Evolutionary conservation across 2,888 invertebrate species (phyloP).

Genomic region (Mimas tiliae): DNA sequence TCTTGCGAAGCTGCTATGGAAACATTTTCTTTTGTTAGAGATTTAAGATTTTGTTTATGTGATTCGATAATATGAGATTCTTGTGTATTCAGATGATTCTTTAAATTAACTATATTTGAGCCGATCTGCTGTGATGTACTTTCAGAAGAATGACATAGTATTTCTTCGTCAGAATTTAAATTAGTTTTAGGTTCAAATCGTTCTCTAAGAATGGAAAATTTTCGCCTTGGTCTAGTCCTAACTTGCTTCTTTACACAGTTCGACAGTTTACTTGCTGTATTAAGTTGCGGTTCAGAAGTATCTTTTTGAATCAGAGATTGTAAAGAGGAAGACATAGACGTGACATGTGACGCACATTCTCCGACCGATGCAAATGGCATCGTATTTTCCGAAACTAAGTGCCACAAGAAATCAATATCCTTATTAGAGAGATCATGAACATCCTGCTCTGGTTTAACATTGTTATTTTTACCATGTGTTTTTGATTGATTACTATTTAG

Average conservation of each 20-base stretch:
- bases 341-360: constrained; percentile 66
- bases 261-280: constrained; percentile 59
- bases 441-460: constrained; percentile 57
- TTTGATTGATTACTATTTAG: constrained; percentile 50
- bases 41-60: constrained; percentile 19
- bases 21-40: constrained; percentile 18
- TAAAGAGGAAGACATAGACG: constrained; percentile 71
- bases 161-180: constrained; percentile 76
- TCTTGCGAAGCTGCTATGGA: constrained; percentile 32
- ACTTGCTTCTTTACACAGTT: constrained; percentile 66
- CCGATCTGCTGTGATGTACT: constrained; percentile 57
- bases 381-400: constrained; percentile 73
- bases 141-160: constrained; percentile 69
- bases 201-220: constrained; percentile 85
- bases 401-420: constrained; percentile 76
- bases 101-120: constrained; percentile 51
- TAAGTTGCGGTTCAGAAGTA: constrained; percentile 48
- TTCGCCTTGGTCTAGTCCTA: constrained; percentile 79
- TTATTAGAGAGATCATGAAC: constrained; percentile 70
- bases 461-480: constrained; percentile 58
- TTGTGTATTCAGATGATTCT: constrained; percentile 36
- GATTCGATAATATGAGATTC: constrained; percentile 25
- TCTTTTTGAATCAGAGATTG: constrained; percentile 79
- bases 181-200: constrained; percentile 82
- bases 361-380: constrained; percentile 59